These are phyloP conservation scores for Pristiophorus japonicus DNA, from an alignment of 2,113 vertebrate species.

Conservation along the genomic window DNA sequence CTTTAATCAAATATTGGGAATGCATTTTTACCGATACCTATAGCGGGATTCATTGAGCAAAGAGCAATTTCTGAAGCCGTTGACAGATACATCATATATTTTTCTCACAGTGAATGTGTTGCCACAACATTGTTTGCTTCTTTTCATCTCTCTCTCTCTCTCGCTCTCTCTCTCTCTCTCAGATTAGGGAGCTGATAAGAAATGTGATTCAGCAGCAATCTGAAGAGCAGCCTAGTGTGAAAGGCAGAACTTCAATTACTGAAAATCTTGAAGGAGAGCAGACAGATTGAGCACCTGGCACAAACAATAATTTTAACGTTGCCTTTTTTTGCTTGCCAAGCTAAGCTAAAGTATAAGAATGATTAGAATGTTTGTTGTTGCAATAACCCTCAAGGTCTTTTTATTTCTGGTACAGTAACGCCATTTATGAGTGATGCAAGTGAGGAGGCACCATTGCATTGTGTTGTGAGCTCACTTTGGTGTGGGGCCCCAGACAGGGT, in stretches of 20 bases:
- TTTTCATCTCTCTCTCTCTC: background rate
- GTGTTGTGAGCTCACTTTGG: background rate
- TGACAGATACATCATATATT: background rate
- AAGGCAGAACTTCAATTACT: background rate
- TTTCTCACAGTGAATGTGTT: background rate
- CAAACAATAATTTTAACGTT: background rate
- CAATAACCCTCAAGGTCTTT: background rate
- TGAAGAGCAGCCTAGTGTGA: background rate
- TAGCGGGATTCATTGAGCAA: background rate
- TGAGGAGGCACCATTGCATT: background rate
- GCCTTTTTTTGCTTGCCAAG: background rate
- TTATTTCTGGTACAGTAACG: background rate
- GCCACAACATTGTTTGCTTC: background rate
- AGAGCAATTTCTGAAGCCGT: background rate
- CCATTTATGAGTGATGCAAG: background rate
- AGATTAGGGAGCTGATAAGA: background rate
- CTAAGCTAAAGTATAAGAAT: background rate
- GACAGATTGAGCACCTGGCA: background rate
- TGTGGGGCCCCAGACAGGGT: background rate
- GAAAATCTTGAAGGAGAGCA: background rate
- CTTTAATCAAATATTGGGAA: background rate
- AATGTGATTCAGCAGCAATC: background rate
- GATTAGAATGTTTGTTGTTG: background rate
- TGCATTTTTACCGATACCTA: background rate
- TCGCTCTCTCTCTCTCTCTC: background rate